phyloP scores from a whole-genome alignment of 2,888 invertebrate species.

The Byasa hedistus region DNA sequence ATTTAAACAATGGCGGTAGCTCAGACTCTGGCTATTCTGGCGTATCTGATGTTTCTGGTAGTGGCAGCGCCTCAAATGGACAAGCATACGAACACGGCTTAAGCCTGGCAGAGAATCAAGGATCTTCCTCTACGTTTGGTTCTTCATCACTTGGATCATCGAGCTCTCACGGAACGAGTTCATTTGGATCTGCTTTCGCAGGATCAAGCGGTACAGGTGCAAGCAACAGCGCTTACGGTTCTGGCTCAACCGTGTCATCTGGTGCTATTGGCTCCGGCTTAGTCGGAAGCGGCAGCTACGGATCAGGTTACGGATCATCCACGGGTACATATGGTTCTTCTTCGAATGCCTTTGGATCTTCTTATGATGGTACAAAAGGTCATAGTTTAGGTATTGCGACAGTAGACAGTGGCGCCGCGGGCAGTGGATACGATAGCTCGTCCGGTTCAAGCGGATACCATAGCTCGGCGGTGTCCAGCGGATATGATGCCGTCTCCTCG shows the following conservation, averaged over 20 bases:
- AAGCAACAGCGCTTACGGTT: slow-evolving; percentile 7
- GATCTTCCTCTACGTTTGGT: slow-evolving; percentile 10
- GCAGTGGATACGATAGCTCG: slow-evolving; percentile 28
- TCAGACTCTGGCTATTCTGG: slow-evolving; percentile 30
- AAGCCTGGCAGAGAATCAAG: slow-evolving; percentile 5
- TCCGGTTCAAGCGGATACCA: slow-evolving; percentile 32
- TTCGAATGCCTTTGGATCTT: slow-evolving; percentile 15
- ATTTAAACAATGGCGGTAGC: slow-evolving; percentile 54
- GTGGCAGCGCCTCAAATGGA: neutral
- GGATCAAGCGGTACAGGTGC: slow-evolving; percentile 18
- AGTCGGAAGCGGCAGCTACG: neutral
- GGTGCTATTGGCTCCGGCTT: neutral
- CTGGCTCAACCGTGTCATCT: slow-evolving; percentile 15
- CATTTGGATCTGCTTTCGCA: slow-evolving; percentile 15
- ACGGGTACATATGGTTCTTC: slow-evolving; percentile 26
- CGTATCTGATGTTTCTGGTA: neutral
- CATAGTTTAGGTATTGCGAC: slow-evolving; percentile 15
- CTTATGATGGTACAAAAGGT: slow-evolving; percentile 18
- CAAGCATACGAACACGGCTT: slow-evolving; percentile 7
- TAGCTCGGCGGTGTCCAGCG: slow-evolving; percentile 38
- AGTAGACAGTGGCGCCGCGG: slow-evolving; percentile 6
- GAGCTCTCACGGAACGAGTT: neutral
- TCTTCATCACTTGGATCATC: slow-evolving; percentile 13
- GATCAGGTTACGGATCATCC: neutral
- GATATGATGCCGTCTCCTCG: slow-evolving; percentile 34